Evolutionary conservation across 2,113 vertebrate species (phyloP), one percentile per base, ranked within the genome.

Genomic region (Heloderma charlesbogerti): DNA sequence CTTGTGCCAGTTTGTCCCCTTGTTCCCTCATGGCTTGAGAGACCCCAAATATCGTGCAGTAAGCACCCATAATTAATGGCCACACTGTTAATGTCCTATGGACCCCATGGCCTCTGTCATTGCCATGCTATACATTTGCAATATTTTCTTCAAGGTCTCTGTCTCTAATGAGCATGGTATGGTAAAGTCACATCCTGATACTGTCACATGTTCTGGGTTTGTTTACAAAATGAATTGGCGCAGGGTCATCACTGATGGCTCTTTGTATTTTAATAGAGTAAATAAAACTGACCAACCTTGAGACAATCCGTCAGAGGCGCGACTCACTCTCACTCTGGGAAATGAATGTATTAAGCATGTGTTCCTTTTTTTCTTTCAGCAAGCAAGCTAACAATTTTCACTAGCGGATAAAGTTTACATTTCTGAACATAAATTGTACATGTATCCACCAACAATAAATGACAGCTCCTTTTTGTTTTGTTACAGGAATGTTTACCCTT

Each of bases 401-500:
- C 37, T 1, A 15, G 45, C 29, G 51, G 60, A 22, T 72, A 57
- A n/a, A 71, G 16, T 72, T n/a, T 71, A 43, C 31, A 84, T 93
- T 67, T 31, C 63, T 66, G 84, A 81, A 45, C 31, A 31, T 57
- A 66, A 84, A 91, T 88, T 72, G 51, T 84, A 77, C 34, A 15
- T 86, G 22, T 67, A 48, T n/a, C 45, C 1, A 34, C 1, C 16
- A 20, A 34, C 74, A 83, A 18, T n/a, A 60, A 45, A 48, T 94
- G 71, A 95, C 77, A 84, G 91, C 37, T 86, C 37, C 6, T 43
- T 63, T 94, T 92, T 95, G 84, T 97, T 95, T 86, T 97, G 81
- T 97, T 97, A 78, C 96, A 99, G 99, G 99, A 98, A 99, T 99
- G 99, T 99, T 99, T 96, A 99, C 99, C 97, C 99, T 99, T 96